These are phyloP conservation scores for Zaprionus vittiger DNA, from an alignment of 1,140 invertebrate species.

Conservation along the genomic window DNA sequence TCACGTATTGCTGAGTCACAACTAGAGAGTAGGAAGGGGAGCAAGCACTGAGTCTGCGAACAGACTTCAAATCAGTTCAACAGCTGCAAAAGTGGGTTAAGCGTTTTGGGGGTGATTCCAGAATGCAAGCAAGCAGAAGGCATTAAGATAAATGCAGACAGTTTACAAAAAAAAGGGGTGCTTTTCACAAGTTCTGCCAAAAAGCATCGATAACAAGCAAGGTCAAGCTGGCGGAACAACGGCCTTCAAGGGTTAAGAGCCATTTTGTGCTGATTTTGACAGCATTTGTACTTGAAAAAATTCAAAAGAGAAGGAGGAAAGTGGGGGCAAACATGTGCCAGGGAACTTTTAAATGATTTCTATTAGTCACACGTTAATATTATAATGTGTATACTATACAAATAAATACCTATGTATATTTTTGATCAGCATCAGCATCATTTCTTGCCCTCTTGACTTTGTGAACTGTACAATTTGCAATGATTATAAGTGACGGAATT, in stretches of 20 bases:
- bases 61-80: slow-evolving; percentile 8
- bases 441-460: too few relatives aligned
- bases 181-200: slow-evolving; percentile 37
- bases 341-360: too few relatives aligned
- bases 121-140: slow-evolving; percentile 17
- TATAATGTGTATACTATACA: too few relatives aligned
- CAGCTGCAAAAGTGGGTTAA: background rate
- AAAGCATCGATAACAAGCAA: slow-evolving; percentile 42
- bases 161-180: slow-evolving; percentile 27
- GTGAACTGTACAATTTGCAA: too few relatives aligned
- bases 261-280: slow-evolving; percentile 34
- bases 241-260: slow-evolving; percentile 36
- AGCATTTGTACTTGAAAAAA: too few relatives aligned
- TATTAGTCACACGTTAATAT: too few relatives aligned
- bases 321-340: too few relatives aligned
- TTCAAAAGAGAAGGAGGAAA: too few relatives aligned
- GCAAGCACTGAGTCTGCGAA: background rate
- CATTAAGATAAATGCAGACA: slow-evolving; percentile 57
- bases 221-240: slow-evolving; percentile 29
- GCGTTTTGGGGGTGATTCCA: background rate
- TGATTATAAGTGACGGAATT: too few relatives aligned
- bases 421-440: too few relatives aligned
- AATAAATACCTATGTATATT: too few relatives aligned
- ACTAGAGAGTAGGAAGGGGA: background rate
- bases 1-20: background rate